Conservation (phyloP, 2,888 invertebrate genomes). For the Sthenelais limicola region DNA sequence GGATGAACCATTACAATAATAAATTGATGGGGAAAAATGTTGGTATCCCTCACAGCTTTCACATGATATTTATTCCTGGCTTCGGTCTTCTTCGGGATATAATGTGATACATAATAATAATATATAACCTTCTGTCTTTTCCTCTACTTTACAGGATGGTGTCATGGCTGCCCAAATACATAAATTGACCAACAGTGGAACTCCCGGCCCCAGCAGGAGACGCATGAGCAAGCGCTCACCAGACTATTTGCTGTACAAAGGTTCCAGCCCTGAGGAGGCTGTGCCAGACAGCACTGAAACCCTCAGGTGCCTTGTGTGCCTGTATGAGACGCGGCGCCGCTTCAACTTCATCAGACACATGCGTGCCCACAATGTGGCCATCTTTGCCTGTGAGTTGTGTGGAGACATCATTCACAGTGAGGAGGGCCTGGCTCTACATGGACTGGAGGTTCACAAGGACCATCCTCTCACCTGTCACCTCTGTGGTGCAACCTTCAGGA, state of each 20-base stretch:
- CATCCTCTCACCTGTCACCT: conserved; percentile 27
- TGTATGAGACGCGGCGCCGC: conserved; percentile 7
- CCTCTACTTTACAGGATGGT: conserved; percentile 2
- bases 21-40: too few relatives aligned
- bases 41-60: too few relatives aligned
- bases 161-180: conserved; percentile 17
- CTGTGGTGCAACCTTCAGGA: conserved; percentile 29
- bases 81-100: too few relatives aligned
- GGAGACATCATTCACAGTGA: conserved; percentile 26
- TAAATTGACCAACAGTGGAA: conserved; percentile 29
- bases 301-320: conserved; percentile 12
- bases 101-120: too few relatives aligned
- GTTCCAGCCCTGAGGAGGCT: not conserved
- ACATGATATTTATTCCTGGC: too few relatives aligned
- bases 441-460: conserved; percentile 13
- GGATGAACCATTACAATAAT: too few relatives aligned
- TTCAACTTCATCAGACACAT: conserved; percentile 40
- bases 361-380: conserved; percentile 27
- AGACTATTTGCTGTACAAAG: not conserved
- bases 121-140: too few relatives aligned
- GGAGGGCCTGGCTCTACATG: conserved; percentile 16
- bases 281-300: not conserved
- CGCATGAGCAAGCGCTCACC: too few relatives aligned
- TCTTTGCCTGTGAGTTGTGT: conserved; percentile 26
- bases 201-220: not conserved